phyloP scores from a whole-genome alignment of 2,113 vertebrate genomes.

The Silurus asotus region DNA sequence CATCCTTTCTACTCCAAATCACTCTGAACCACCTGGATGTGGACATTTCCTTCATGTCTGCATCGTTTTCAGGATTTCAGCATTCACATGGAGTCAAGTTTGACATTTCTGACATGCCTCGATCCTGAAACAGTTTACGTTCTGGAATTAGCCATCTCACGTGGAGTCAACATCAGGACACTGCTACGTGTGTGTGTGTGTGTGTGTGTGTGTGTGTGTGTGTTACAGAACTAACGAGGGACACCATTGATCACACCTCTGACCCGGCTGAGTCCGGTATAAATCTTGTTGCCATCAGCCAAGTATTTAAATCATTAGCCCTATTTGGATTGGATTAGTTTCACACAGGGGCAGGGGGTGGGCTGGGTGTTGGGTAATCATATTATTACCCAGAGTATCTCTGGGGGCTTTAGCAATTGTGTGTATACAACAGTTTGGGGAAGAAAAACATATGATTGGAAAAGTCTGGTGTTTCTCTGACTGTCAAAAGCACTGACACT shows the following conservation, averaged over 20 bases:
- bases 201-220: no score
- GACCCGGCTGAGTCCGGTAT: background rate
- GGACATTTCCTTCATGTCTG: constrained; percentile 12
- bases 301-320: background rate
- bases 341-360: background rate
- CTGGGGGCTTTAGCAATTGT: background rate
- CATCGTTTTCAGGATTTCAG: background rate
- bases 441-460: no score
- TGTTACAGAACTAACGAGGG: background rate
- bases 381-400: background rate
- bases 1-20: constrained; percentile 29
- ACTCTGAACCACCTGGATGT: constrained; percentile 27
- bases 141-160: background rate
- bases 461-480: background rate
- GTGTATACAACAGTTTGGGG: no score
- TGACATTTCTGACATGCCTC: background rate
- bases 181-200: background rate
- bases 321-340: constrained; percentile 1
- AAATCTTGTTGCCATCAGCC: background rate
- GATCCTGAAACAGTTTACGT: background rate
- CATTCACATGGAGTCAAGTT: background rate
- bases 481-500: background rate
- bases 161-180: background rate
- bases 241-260: background rate
- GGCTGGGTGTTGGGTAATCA: background rate